Evolutionary conservation across 2,888 invertebrate genomes (phyloP).

Genomic region (Tenodera sinensis): DNA sequence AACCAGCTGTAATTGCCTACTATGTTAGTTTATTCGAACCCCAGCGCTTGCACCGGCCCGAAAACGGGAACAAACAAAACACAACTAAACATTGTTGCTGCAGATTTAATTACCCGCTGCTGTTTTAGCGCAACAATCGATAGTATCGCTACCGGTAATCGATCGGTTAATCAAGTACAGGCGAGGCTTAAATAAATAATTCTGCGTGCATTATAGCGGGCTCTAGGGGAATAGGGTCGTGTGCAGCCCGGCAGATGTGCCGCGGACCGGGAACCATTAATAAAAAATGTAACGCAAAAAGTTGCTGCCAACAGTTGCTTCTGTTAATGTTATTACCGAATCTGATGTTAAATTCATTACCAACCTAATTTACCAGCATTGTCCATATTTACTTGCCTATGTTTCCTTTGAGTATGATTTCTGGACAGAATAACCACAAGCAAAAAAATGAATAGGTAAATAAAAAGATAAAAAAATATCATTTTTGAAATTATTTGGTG

Average conservation of each 20-base stretch:
- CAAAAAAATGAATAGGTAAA: no score
- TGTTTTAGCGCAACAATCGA: neutral
- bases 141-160: neutral
- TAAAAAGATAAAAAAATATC: no score
- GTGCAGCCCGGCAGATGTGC: neutral
- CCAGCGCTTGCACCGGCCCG: neutral
- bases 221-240: neutral
- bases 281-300: neutral
- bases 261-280: neutral
- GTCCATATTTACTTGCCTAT: neutral
- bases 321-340: neutral
- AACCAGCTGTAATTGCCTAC: neutral
- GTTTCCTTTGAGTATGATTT: neutral
- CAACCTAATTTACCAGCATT: neutral
- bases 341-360: neutral
- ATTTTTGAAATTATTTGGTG: no score
- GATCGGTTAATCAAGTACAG: neutral
- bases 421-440: no score
- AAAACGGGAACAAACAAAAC: neutral
- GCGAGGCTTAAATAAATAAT: neutral
- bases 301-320: neutral
- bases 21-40: neutral
- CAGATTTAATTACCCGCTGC: neutral
- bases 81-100: neutral
- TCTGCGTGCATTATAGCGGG: neutral